Evolutionary conservation across 2,888 invertebrate genomes (phyloP).

Genomic region (Crossocerus cetratus): DNA sequence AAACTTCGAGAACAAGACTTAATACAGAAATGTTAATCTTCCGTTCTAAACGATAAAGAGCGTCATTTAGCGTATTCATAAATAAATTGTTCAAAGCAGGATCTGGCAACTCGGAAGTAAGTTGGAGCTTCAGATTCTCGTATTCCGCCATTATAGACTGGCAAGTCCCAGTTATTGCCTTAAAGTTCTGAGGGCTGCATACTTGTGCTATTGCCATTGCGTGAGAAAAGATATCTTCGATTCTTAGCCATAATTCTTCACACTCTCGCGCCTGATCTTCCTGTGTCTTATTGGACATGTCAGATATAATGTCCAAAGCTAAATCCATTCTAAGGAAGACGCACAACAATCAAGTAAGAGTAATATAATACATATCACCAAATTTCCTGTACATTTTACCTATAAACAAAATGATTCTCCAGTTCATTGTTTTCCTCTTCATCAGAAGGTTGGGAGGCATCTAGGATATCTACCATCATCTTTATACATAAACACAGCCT

Average conservation of each 20-base stretch:
- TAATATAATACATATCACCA: not conserved
- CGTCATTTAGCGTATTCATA: conserved; percentile 81
- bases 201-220: conserved; percentile 77
- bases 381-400: conserved; percentile 49
- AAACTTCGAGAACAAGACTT: conserved; percentile 79
- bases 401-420: conserved; percentile 73
- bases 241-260: conserved; percentile 66
- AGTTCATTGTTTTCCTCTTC: conserved; percentile 66
- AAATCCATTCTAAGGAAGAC: conserved; percentile 69
- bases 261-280: conserved; percentile 63
- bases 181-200: conserved; percentile 72
- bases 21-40: conserved; percentile 83
- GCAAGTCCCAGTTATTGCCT: conserved; percentile 74
- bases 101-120: conserved; percentile 73
- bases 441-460: conserved; percentile 61
- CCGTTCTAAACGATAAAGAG: conserved; percentile 82
- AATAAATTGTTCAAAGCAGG: conserved; percentile 79
- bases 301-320: conserved; percentile 69
- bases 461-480: conserved; percentile 67
- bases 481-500: conserved; percentile 71
- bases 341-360: not conserved
- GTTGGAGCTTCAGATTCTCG: conserved; percentile 71
- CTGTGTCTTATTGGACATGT: conserved; percentile 62
- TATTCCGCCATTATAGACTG: conserved; percentile 74
- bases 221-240: conserved; percentile 75